Base-by-base conservation (phyloP, 1,140 invertebrate species). In the Anadara kagoshimensis region DNA sequence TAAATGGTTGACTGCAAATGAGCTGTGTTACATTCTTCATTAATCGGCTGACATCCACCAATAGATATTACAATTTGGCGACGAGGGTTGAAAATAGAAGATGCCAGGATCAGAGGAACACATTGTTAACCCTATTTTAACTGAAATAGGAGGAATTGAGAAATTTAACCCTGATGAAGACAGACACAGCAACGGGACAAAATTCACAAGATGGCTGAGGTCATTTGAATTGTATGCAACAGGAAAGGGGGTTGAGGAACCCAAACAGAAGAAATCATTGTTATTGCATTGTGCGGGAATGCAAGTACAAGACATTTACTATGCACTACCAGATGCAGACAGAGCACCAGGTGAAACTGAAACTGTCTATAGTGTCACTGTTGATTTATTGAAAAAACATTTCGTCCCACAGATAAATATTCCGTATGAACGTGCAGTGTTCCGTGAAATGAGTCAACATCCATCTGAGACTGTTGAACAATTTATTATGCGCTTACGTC, bases 231-330 rank as follows among this genome's bases (percentile, higher is more conserved):
- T 72, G 11, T 80, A 62, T 29, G 41, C 63, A 10, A 24, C 29
- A 11, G 78, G 65, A 36, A 79, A 78, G 29, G 67, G 68, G 12
- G 58, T 78, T n/a, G 67, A 12, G 51, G 64, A 79, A 36, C 16
- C 2, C 0, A 58, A 68, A 20, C 71, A 74, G 47, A 74, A 68
- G 44, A 69, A 62, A 51, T 68, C 69, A 47, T 61, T 80, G 12
- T 67, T 78, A 22, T 54, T 81, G n/a, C 76, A 76, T 51, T 47
- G 59, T 73, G 76, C 76, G 36, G 70, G 77, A 36, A 51, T 68
- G 14, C 63, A 76, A 22, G 73, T 74, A 14, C 77, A 79, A 62
- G 68, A 81, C 20, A 73, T 80, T n/a, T 80, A 63, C 54, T 77
- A 59, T 44, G 75, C 69, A 36, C 29, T 36, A 7, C 29, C 29